These are phyloP conservation scores for Hydrozoanthus tunicans DNA, from an alignment of 64 coral and sea anemone species.

Conservation along the genomic window DNA sequence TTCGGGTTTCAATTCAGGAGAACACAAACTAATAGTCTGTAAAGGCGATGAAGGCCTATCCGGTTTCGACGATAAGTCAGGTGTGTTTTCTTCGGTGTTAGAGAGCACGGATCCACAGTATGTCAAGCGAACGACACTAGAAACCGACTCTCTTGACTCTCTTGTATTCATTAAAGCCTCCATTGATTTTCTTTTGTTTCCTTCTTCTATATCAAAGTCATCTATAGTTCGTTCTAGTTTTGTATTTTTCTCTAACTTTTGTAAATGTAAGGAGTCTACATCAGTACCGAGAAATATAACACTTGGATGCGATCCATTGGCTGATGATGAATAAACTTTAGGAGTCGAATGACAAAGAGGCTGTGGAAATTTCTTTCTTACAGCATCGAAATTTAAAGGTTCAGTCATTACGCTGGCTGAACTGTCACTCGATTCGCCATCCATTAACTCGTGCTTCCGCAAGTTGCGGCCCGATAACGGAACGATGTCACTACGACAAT, in stretches of 20 bases:
- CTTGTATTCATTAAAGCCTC: neutral
- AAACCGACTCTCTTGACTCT: conserved; percentile 1
- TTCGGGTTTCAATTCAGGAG: conserved; percentile 23
- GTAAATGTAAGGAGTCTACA: conserved; percentile 19
- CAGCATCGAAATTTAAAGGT: conserved; percentile 59
- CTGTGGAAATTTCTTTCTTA: conserved; percentile 27
- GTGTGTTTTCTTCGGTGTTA: conserved; percentile 49
- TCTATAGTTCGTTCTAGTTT: neutral
- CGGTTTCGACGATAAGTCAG: conserved; percentile 29
- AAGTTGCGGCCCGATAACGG: conserved; percentile 27
- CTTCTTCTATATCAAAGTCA: neutral
- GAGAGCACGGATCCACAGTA: conserved; percentile 85
- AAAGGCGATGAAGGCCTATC: conserved; percentile 46
- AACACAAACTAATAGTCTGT: conserved; percentile 23
- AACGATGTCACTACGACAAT: conserved; percentile 75
- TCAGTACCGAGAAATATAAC: conserved; percentile 85
- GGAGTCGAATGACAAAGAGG: conserved; percentile 44
- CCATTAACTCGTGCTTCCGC: conserved; percentile 45
- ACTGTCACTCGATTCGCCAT: conserved; percentile 77
- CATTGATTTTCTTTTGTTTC: neutral
- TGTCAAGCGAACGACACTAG: conserved; percentile 80
- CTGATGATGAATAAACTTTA: conserved; percentile 50
- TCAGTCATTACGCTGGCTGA: conserved; percentile 82
- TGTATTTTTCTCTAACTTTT: neutral
- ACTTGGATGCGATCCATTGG: conserved; percentile 45